Evolutionary conservation across 2,888 invertebrate genomes (phyloP).

Genomic region (Lithophane semibrunnea): DNA sequence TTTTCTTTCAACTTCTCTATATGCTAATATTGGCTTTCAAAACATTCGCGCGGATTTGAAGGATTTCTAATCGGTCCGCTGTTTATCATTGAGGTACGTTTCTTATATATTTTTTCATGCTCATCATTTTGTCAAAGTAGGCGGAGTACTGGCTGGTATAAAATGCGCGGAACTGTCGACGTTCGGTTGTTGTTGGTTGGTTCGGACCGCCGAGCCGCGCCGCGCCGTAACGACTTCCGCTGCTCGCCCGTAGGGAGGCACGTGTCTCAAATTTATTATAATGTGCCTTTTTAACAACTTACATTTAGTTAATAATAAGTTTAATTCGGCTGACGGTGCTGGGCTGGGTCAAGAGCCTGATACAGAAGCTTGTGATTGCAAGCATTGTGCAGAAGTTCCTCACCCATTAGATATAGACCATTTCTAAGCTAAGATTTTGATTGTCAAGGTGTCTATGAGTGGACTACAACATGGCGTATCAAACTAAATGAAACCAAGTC

Average conservation of each 20-base stretch:
- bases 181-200: conserved; percentile 19
- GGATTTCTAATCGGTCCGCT: conserved; percentile 27
- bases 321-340: background rate
- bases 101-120: conserved; percentile 23
- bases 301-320: conserved; percentile 8
- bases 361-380: background rate
- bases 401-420: no score
- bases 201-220: conserved; percentile 64
- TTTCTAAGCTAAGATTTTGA: background rate
- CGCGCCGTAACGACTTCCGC: conserved; percentile 78
- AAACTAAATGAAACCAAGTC: no score
- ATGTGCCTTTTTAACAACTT: conserved; percentile 38
- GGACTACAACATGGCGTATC: no score
- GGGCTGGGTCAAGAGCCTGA: background rate
- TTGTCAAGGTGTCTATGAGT: no score
- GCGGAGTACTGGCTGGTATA: conserved; percentile 58
- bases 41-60: background rate
- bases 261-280: conserved; percentile 75
- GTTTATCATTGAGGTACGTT: background rate
- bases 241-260: conserved; percentile 59
- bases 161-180: conserved; percentile 72
- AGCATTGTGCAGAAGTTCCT: background rate
- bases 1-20: background rate
- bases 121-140: conserved; percentile 13
- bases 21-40: conserved; percentile 4